Evolutionary conservation across 2,113 vertebrate species (phyloP).

Genomic region (Saguinus midas): DNA sequence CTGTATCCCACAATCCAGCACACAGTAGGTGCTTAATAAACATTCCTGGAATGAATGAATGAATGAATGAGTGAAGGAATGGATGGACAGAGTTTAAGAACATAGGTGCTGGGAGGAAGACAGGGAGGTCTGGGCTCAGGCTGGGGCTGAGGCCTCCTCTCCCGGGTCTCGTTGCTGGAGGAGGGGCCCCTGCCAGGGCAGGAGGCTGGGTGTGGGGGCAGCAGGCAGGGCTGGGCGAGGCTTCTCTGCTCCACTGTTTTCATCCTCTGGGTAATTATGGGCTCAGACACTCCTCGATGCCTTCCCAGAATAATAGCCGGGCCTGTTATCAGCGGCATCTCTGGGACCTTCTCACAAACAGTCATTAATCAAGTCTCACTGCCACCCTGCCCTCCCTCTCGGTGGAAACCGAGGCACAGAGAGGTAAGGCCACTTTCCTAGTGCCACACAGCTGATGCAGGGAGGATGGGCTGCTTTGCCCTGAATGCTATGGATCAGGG

Average conservation of each 20-base stretch:
- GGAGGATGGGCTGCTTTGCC: background rate
- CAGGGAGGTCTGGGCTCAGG: background rate
- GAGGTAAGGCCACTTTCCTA: conserved; percentile 38
- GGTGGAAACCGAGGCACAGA: conserved; percentile 64
- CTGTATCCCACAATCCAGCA: background rate
- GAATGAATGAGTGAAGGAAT: background rate
- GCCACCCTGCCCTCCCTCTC: conserved; percentile 49
- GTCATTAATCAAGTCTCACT: conserved; percentile 65
- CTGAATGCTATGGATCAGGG: background rate
- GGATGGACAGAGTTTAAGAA: background rate
- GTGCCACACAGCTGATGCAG: background rate
- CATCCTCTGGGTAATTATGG: conserved; percentile 61
- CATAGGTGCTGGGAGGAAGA: background rate
- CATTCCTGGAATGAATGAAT: background rate
- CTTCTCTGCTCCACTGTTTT: conserved; percentile 51
- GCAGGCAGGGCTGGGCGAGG: conserved; percentile 35
- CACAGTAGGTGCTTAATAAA: background rate
- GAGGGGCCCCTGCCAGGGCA: background rate
- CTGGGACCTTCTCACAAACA: conserved; percentile 71
- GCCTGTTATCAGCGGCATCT: conserved; percentile 74
- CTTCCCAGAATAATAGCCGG: conserved; percentile 71
- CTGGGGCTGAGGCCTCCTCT: background rate
- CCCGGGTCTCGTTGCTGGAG: background rate
- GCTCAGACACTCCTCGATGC: conserved; percentile 69
- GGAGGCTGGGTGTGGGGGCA: conserved; percentile 38